A percentile compares a stretch with the other conserved stretches of the same genome.
Evolutionary conservation across 2,888 invertebrate species (phyloP).

Genomic region (Tipula helvola): DNA sequence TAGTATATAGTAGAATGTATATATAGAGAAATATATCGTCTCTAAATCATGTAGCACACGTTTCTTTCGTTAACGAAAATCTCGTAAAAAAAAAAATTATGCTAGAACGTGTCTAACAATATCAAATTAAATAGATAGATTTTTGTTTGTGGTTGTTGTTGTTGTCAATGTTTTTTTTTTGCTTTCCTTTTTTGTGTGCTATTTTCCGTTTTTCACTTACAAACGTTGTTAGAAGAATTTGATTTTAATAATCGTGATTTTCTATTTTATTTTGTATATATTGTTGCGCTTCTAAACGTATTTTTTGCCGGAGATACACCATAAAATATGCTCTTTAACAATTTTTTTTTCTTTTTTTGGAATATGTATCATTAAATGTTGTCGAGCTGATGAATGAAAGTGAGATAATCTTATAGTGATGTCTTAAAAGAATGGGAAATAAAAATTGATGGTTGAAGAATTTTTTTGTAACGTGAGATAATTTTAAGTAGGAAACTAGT

Average conservation of each 20-base stretch:
- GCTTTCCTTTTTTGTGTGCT: neutral
- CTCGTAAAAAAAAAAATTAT: neutral
- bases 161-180: neutral
- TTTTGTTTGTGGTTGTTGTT: neutral
- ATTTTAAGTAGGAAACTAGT: too few species aligned
- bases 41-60: slow-evolving; percentile 4
- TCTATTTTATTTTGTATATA: neutral
- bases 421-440: neutral
- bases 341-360: too few species aligned
- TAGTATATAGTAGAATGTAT: neutral
- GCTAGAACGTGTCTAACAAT: slow-evolving; percentile 4
- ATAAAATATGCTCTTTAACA: neutral
- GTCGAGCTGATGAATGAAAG: neutral
- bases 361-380: too few species aligned
- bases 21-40: neutral
- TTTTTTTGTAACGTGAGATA: too few species aligned
- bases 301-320: neutral
- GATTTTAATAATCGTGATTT: neutral
- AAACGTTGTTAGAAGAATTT: neutral
- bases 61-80: neutral
- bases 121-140: neutral
- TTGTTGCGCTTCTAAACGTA: neutral
- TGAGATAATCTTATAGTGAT: neutral
- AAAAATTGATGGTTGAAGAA: neutral
- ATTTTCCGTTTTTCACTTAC: neutral